Evolutionary conservation across 2,113 vertebrate species (phyloP).

Genomic region (Mungos mungo): DNA sequence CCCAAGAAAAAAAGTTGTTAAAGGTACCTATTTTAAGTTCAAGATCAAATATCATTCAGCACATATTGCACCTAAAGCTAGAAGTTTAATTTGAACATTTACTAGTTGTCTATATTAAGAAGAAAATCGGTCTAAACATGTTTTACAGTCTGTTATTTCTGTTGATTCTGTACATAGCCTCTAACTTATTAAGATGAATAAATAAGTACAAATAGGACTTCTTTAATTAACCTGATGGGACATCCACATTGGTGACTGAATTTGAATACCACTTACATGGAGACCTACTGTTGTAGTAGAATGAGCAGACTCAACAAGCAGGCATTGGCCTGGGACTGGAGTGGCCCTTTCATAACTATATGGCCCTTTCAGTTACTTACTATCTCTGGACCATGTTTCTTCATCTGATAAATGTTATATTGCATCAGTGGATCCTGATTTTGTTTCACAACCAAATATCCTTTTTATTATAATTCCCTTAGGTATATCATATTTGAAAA

Average conservation of each 20-base stretch:
- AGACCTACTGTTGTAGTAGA: neutral
- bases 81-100: neutral
- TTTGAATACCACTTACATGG: neutral
- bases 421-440: neutral
- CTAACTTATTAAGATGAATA: neutral
- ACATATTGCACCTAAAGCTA: neutral
- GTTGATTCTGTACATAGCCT: neutral
- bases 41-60: neutral
- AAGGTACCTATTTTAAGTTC: neutral
- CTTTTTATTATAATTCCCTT: neutral
- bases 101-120: neutral
- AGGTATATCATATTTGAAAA: neutral
- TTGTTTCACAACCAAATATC: neutral
- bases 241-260: neutral
- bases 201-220: neutral
- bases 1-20: slow-evolving; percentile 6
- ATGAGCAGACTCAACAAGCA: neutral
- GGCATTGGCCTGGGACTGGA: neutral
- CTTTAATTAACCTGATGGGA: neutral
- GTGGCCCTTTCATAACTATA: neutral
- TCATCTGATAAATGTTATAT: neutral
- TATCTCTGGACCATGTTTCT: neutral
- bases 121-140: neutral
- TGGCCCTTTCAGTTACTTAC: neutral
- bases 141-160: neutral